Evolutionary conservation across 2,888 invertebrate genomes (phyloP), one percentile per base, ranked within the genome.

Genomic region (Euspilapteryx auroguttella): DNA sequence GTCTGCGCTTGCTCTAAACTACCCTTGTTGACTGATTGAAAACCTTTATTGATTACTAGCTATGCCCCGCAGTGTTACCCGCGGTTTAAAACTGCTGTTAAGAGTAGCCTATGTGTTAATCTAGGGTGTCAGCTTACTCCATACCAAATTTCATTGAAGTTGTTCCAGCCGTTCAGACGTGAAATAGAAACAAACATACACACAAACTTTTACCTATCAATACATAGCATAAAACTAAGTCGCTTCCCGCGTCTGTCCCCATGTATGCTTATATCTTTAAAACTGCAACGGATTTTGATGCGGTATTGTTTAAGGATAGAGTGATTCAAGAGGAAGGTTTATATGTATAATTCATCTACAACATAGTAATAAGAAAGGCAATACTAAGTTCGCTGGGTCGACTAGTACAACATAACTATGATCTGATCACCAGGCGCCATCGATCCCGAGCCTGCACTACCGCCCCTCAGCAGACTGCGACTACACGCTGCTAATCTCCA

Each of bases 391-490:
- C n/a, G n/a, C n/a, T n/a, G n/a, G n/a, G n/a, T n/a, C n/a, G n/a
- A n/a, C n/a, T n/a, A n/a, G n/a, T n/a, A n/a, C n/a, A n/a, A n/a
- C n/a, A n/a, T n/a, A n/a, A n/a, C n/a, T n/a, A n/a, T n/a, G n/a
- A n/a, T n/a, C n/a, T n/a, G n/a, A n/a, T 31, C 13, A 35, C n/a
- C 55, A 79, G 78, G 78, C 78, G 1, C 78, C 77, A 22, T 61
- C 71, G 45, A 79, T 81, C 55, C 61, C 85, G 55, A 55, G 79
- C 62, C 85, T 87, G 39, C 81, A 81, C 41, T 91, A 89, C 68
- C 87, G 87, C 48, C 90, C 90, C 8, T 88, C 89, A 2, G 86
- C 87, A 0, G 87, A 91, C 75, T 92, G 92, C 59, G 85, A 91
- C 33, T 94, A 94, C 61, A 89, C 89, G 6, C 86, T 91, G 79